Base-by-base conservation (phyloP, 2,888 invertebrate genomes). In the Ommatoiulus sabulosus region DNA sequence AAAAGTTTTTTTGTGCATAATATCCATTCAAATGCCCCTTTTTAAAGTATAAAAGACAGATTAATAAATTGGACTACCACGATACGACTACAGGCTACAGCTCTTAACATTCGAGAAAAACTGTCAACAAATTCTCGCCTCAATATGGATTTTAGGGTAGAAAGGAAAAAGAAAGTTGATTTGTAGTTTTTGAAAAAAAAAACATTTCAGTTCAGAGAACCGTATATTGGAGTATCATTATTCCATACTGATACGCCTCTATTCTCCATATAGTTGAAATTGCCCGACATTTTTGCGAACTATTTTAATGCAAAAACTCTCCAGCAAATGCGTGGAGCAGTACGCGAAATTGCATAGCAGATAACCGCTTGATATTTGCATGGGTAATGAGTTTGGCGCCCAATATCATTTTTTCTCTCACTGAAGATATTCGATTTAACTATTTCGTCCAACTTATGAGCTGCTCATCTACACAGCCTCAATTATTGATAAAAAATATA, bases 401-500 rank as follows among this genome's bases (percentile, higher is more conserved):
- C 80, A 35, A 35, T 24, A 24, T 72, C 10, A 10, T 35, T 80
- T 80, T 80, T 52, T 35, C 12, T 35, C 80, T 35, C 24, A 12
- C 24, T 80, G 3, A 24, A 35, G 80, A 80, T 80, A 80, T 80
- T 35, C 80, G 35, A 80, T 80, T 80, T 80, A 80, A 80, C 80
- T 35, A 80, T 8, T 35, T 80, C 80, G 35, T 35, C 80, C 35
- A 80, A 80, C 24, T 35, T 80, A 35, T 35, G 35, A 80, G 80
- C 24, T 35, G 80, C 80, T 80, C 35, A 80, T 80, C 35, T 80
- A 35, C 80, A 80, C 35, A 80, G 80, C 80, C 35, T 80, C 80
- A 80, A 80, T 80, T 80, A 80, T 80, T 80, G 80, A 80, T 80
- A 80, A 80, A n/a, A 57, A 80, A 80, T 80, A 80, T 35, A 24